Evolutionary conservation across 2,113 vertebrate genomes (phyloP).

Genomic region (Dicrurus megarhynchus): DNA sequence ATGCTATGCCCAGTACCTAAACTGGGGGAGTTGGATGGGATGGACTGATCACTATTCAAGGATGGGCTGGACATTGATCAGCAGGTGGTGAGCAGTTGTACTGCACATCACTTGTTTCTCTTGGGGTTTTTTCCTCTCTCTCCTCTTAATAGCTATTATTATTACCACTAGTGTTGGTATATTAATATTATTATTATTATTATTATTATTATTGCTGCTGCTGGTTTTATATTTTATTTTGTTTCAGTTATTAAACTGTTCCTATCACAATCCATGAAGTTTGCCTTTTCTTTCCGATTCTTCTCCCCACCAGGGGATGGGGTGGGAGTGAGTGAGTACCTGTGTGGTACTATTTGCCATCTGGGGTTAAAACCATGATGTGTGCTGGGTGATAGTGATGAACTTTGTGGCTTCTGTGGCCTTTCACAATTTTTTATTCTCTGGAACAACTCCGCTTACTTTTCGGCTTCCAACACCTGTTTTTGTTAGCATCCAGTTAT

Average conservation of each 20-base stretch:
- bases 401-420: background rate
- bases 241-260: background rate
- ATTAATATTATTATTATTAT: background rate
- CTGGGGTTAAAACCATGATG: background rate
- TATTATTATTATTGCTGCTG: background rate
- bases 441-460: background rate
- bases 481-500: background rate
- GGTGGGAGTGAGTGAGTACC: background rate
- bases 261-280: background rate
- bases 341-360: background rate
- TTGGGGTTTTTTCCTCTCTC: background rate
- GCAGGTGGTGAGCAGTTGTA: background rate
- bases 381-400: rapidly evolving
- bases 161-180: background rate
- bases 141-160: background rate
- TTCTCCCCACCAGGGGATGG: background rate
- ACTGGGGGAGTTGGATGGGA: background rate
- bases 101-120: background rate
- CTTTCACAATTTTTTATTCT: background rate
- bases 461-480: background rate
- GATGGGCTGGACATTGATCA: background rate
- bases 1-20: background rate
- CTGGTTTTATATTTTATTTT: background rate
- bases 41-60: background rate
- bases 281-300: background rate